A percentile compares a stretch with the other conserved stretches of the same genome.
These are phyloP conservation scores for Zygothrica quintamaculata DNA, from an alignment of 2,888 invertebrate genomes.

Conservation along the genomic window DNA sequence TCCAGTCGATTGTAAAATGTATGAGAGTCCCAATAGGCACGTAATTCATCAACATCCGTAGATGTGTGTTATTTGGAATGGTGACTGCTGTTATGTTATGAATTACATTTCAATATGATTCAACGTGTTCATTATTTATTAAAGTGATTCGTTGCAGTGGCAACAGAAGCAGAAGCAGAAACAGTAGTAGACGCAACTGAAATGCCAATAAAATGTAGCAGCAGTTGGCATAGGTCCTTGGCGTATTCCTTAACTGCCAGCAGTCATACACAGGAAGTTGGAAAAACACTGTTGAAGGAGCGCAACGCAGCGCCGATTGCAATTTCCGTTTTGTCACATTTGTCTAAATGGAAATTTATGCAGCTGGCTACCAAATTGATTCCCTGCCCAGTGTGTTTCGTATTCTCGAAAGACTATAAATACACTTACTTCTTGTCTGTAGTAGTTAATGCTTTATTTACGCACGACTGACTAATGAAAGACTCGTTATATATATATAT, in stretches of 20 bases:
- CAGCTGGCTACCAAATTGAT: constrained; percentile 36
- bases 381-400: constrained; percentile 3
- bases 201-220: constrained; percentile 50
- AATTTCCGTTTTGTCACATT: constrained; percentile 77
- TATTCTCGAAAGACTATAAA: not conserved
- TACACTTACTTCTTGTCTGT: constrained; percentile 13
- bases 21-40: constrained; percentile 21
- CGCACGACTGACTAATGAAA: constrained; percentile 63
- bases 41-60: constrained; percentile 35
- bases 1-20: too few relatives aligned
- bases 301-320: constrained; percentile 59
- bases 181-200: constrained; percentile 14
- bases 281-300: constrained; percentile 57
- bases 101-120: constrained; percentile 75
- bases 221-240: constrained; percentile 39
- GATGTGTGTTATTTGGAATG: constrained; percentile 1
- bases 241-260: constrained; percentile 35
- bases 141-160: constrained; percentile 38
- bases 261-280: constrained; percentile 58
- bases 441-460: constrained; percentile 66
- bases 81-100: constrained; percentile 60
- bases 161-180: too few relatives aligned
- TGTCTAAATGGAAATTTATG: constrained; percentile 76
- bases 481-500: constrained; percentile 70
- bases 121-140: constrained; percentile 72